These are phyloP conservation scores for Patella vulgata DNA, from an alignment of 1,140 invertebrate genomes.

Conservation along the genomic window DNA sequence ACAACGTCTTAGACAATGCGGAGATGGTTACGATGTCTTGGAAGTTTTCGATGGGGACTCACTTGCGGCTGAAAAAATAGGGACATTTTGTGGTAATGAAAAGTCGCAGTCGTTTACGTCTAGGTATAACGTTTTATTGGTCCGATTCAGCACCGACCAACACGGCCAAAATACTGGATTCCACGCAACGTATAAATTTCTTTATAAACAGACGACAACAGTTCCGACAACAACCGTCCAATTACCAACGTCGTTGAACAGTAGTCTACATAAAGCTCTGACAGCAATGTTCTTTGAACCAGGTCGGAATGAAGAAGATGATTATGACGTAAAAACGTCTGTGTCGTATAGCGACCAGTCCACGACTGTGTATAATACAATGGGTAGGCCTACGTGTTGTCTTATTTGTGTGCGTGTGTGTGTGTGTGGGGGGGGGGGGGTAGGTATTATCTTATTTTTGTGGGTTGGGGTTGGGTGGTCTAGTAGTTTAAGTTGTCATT, in stretches of 20 bases:
- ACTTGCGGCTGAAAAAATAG: slow-evolving; percentile 15
- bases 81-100: slow-evolving; percentile 38
- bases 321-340: not conserved
- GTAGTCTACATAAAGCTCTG: not conserved
- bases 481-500: too few relatives aligned
- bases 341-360: slow-evolving; percentile 2
- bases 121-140: slow-evolving; percentile 27
- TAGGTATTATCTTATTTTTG: too few relatives aligned
- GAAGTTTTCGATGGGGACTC: slow-evolving; percentile 27
- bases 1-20: slow-evolving; percentile 28
- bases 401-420: too few relatives aligned
- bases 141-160: slow-evolving; percentile 40
- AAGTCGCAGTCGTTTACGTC: slow-evolving; percentile 32
- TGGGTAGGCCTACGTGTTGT: too few relatives aligned
- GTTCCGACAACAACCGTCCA: slow-evolving; percentile 13
- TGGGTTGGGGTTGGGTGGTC: too few relatives aligned
- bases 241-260: too few relatives aligned
- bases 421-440: too few relatives aligned
- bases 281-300: slow-evolving; percentile 4
- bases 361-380: not conserved
- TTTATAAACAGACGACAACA: slow-evolving; percentile 28
- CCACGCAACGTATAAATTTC: slow-evolving; percentile 48
- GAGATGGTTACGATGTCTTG: slow-evolving; percentile 25
- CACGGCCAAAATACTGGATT: slow-evolving; percentile 46
- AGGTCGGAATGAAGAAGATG: not conserved